Percentiles rank a stretch among this genome's conserved stretches.
Evolutionary conservation across 2,888 invertebrate species (phyloP).

Genomic region (Phanerotoma sp.): DNA sequence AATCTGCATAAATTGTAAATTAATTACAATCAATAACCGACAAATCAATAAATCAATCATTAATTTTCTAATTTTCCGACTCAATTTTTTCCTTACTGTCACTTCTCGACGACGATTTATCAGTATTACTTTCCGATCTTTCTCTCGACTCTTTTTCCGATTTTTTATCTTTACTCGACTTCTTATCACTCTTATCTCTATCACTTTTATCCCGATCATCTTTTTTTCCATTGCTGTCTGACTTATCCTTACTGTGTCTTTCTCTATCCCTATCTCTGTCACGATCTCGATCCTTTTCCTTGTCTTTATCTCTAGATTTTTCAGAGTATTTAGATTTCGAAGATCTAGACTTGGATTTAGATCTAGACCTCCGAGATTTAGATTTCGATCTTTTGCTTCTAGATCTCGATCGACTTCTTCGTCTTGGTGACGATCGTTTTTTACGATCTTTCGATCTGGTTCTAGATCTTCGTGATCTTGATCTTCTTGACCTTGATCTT

Average conservation of each 20-base stretch:
- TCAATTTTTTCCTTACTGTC: conserved; percentile 42
- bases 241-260: conserved; percentile 46
- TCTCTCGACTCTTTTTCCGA: conserved; percentile 43
- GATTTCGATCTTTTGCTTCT: conserved; percentile 65
- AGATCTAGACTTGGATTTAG: conserved; percentile 57
- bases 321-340: conserved; percentile 55
- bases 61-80: conserved; percentile 38
- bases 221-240: conserved; percentile 50
- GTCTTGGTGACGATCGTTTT: conserved; percentile 45
- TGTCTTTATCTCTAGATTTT: conserved; percentile 51
- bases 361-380: conserved; percentile 56
- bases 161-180: conserved; percentile 44
- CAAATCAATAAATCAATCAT: background rate
- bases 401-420: conserved; percentile 55
- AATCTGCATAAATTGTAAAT: background rate
- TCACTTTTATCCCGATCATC: conserved; percentile 42
- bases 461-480: conserved; percentile 54
- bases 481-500: conserved; percentile 55
- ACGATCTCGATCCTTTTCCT: conserved; percentile 42
- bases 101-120: conserved; percentile 35
- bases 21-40: background rate
- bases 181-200: conserved; percentile 45
- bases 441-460: conserved; percentile 54
- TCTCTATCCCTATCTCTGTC: conserved; percentile 38
- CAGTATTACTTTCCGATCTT: conserved; percentile 34